Conservation (phyloP, 1,140 invertebrate genomes). For the Nasonia giraulti region DNA sequence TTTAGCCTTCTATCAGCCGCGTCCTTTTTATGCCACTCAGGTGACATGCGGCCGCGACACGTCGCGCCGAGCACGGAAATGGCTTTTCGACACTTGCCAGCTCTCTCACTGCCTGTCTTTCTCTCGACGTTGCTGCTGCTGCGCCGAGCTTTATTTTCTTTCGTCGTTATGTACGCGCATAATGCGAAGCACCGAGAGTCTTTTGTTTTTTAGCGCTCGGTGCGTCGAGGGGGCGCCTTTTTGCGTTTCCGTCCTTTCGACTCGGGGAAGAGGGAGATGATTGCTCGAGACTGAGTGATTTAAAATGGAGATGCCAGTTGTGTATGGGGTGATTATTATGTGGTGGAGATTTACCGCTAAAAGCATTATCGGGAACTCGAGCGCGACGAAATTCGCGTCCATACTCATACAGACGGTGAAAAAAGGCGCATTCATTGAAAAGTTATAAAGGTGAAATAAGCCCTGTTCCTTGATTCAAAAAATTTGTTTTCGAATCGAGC, state of each 20-base stretch:
- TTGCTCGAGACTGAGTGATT: background rate
- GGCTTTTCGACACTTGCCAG: conserved; percentile 55
- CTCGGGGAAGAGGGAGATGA: background rate
- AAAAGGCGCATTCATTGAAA: too few relatives aligned
- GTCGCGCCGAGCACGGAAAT: conserved; percentile 52
- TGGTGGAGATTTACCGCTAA: background rate
- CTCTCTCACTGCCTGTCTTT: background rate
- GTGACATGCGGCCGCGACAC: conserved; percentile 55
- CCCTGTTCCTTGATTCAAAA: too few relatives aligned
- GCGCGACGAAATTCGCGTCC: background rate
- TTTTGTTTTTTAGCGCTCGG: background rate
- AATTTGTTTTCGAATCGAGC: too few relatives aligned
- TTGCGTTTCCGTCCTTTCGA: background rate
- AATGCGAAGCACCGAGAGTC: too few relatives aligned
- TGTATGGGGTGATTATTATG: background rate
- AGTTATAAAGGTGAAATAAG: too few relatives aligned
- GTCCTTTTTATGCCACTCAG: conserved; percentile 64
- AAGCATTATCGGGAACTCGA: background rate
- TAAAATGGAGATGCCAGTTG: background rate
- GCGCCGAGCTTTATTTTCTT: conserved; percentile 28
- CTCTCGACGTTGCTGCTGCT: too few relatives aligned
- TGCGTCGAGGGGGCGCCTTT: background rate
- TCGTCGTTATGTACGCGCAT: background rate
- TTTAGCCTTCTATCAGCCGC: conserved; percentile 67
- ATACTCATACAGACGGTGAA: too few relatives aligned